These are phyloP conservation scores for Nebria salina DNA, from an alignment of 2,888 invertebrate species.

Conservation along the genomic window DNA sequence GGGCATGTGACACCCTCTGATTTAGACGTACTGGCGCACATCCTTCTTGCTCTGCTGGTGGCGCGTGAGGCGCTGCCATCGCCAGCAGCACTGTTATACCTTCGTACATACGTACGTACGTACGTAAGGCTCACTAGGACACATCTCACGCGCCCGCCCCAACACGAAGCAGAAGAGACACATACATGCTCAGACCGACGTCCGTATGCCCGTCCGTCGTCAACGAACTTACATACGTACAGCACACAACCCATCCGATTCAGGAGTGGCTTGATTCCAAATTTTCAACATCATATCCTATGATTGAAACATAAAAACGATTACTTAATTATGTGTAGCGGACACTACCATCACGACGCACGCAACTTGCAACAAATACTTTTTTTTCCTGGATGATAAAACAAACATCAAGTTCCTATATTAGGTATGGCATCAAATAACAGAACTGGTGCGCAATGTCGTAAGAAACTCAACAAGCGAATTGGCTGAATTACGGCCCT, in stretches of 20 bases:
- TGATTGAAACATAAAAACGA: too few relatives aligned
- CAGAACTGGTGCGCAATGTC: neutral
- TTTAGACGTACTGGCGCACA: constrained; percentile 27
- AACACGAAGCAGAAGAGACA: constrained; percentile 23
- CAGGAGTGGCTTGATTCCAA: constrained; percentile 11
- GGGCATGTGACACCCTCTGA: constrained; percentile 31
- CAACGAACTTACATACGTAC: constrained; percentile 8
- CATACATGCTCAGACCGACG: constrained; percentile 30
- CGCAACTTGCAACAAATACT: neutral
- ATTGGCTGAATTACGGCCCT: neutral
- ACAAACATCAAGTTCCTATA: neutral
- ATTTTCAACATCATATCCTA: neutral
- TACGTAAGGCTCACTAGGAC: neutral
- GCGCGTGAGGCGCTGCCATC: neutral
- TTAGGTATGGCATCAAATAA: neutral
- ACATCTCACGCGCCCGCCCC: too few relatives aligned
- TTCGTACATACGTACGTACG: neutral
- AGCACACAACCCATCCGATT: neutral
- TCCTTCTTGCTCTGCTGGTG: neutral
- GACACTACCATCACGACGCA: too few relatives aligned
- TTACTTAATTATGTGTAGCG: too few relatives aligned
- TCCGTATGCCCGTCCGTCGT: constrained; percentile 16
- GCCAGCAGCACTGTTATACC: neutral
- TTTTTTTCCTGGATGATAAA: neutral
- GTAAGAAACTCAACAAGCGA: neutral